Base-by-base conservation (phyloP, 1,140 invertebrate species). In the Bilobella aurantiaca region DNA sequence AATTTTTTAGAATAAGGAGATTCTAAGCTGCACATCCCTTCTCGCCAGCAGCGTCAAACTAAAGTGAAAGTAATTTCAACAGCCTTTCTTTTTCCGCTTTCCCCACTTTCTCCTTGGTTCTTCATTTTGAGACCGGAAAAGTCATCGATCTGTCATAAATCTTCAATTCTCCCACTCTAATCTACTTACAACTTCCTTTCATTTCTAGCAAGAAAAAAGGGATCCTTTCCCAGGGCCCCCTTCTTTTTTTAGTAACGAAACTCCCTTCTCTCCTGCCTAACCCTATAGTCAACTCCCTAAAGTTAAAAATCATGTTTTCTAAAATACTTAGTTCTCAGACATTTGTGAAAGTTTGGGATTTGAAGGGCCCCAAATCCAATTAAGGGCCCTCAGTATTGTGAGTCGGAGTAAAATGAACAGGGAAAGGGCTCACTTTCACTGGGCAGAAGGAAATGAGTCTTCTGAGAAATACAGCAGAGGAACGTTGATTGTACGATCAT, bases 141-240 rank as follows among this genome's bases (percentile, higher is more conserved):
- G 14, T 56, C 49, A 56, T 56, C 49, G 49, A 56, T 56, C 49
- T 56, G 49, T 56, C 49, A 56, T 56, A 56, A 56, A 56, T 56
- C 49, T 5, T n/a, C n/a, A n/a, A n/a, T n/a, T n/a, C n/a, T 56
- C 25, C 49, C 49, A 56, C 21, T 56, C 49, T 56, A 56, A 56
- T 56, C 49, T 56, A 56, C 49, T 56, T 56, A 56, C 5, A n/a
- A n/a, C n/a, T n/a, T n/a, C n/a, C n/a, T n/a, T n/a, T n/a, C n/a
- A n/a, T n/a, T n/a, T n/a, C n/a, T n/a, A n/a, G n/a, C n/a, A n/a
- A n/a, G n/a, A n/a, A n/a, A n/a, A n/a, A n/a, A n/a, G n/a, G n/a
- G n/a, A n/a, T n/a, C n/a, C n/a, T n/a, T n/a, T n/a, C n/a, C n/a
- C n/a, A n/a, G n/a, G n/a, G n/a, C n/a, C n/a, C n/a, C n/a, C n/a